Conservation (phyloP, 2,888 invertebrate species). For the Drosophila subquinaria region DNA sequence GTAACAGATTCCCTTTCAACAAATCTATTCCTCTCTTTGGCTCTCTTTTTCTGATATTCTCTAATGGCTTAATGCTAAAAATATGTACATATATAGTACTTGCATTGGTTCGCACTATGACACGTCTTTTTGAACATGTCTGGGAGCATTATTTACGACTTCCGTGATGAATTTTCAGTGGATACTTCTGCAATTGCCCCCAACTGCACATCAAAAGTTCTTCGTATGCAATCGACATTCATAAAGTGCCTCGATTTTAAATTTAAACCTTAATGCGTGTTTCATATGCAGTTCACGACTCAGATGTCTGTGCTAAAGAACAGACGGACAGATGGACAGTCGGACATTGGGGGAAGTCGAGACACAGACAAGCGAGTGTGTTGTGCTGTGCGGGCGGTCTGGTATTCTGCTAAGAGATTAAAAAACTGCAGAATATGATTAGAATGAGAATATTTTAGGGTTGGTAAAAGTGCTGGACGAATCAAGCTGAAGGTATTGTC, state of each 20-base stretch:
- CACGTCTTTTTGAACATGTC: constrained; percentile 54
- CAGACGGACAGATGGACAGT: constrained; percentile 5
- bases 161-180: constrained; percentile 74
- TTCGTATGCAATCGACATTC: constrained; percentile 66
- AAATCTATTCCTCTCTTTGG: neutral
- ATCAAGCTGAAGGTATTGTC: constrained; percentile 8
- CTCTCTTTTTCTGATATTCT: constrained; percentile 5
- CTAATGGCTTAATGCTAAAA: constrained; percentile 67
- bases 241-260: constrained; percentile 71
- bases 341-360: constrained; percentile 34
- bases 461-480: neutral
- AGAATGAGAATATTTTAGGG: constrained; percentile 6
- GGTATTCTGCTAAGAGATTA: constrained; percentile 11
- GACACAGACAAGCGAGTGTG: constrained; percentile 14
- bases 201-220: neutral
- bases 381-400: constrained; percentile 50
- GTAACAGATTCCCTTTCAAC: constrained; percentile 41
- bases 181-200: constrained; percentile 47
- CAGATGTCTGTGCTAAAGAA: constrained; percentile 60
- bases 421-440: constrained; percentile 14
- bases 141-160: constrained; percentile 72
- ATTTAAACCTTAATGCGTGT: constrained; percentile 57
- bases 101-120: constrained; percentile 67
- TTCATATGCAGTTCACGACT: constrained; percentile 71
- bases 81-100: constrained; percentile 47